Conservation (phyloP, 92 coral and sea anemone genomes). For the Scolanthus callimorphus region DNA sequence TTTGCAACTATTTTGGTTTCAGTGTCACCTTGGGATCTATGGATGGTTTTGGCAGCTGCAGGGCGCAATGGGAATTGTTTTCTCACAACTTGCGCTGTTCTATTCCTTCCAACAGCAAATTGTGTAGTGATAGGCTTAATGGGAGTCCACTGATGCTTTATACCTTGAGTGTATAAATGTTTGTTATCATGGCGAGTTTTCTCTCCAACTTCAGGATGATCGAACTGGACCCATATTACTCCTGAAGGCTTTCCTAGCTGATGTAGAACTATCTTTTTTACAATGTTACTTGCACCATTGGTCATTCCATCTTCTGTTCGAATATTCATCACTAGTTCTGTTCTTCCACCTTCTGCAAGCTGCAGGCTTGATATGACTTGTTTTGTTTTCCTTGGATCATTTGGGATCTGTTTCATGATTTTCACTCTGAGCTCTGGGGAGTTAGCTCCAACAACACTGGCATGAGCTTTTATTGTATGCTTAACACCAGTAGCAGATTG, state of each 20-base stretch:
- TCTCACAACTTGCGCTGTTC: slow-evolving; percentile 60
- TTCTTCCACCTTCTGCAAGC: slow-evolving; percentile 11
- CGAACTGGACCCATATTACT: slow-evolving; percentile 28
- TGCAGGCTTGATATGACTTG: slow-evolving; percentile 1
- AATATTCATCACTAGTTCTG: slow-evolving; percentile 21
- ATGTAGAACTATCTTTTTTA: slow-evolving; percentile 16
- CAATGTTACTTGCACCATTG: slow-evolving; percentile 27
- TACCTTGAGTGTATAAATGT: slow-evolving; percentile 19
- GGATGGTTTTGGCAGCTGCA: slow-evolving; percentile 70
- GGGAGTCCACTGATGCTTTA: slow-evolving; percentile 63
- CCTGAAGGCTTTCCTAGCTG: slow-evolving; percentile 14
- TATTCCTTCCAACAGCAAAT: slow-evolving; percentile 69
- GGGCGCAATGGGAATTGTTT: slow-evolving; percentile 69
- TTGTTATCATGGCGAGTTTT: slow-evolving; percentile 22
- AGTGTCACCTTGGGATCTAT: slow-evolving; percentile 69
- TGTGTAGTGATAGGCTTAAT: slow-evolving; percentile 64
- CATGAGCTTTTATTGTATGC: slow-evolving; percentile 45
- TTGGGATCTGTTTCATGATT: slow-evolving; percentile 51
- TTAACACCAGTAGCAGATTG: slow-evolving; percentile 21
- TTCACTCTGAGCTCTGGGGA: slow-evolving; percentile 33
- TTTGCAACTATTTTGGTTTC: slow-evolving; percentile 52
- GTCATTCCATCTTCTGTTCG: slow-evolving; percentile 34
- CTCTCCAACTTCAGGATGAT: slow-evolving; percentile 22
- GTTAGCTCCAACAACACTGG: slow-evolving; percentile 38
- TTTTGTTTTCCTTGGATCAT: slow-evolving; percentile 26